Percentiles rank a stretch among this genome's conserved stretches.
These are phyloP conservation scores for Lasaia peninsularis DNA, from an alignment of 1,140 invertebrate genomes.

Conservation along the genomic window DNA sequence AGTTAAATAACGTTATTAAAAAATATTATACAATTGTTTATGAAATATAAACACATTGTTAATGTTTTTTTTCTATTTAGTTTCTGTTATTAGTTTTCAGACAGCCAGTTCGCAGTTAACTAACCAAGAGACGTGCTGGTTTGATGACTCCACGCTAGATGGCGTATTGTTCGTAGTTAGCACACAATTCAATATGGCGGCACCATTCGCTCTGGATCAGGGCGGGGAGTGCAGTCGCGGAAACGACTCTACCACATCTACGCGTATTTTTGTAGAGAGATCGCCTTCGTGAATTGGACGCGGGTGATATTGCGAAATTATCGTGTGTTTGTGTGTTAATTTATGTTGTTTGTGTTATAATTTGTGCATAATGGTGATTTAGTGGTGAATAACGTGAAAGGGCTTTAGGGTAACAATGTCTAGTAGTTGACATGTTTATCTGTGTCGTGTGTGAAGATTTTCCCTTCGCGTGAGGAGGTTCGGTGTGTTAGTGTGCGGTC, in stretches of 20 bases:
- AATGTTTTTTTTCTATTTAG: background rate
- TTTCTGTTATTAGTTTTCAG: background rate
- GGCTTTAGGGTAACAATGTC: constrained; percentile 75
- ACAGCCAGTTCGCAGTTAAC: background rate
- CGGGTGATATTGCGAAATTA: constrained; percentile 68
- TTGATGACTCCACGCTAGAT: constrained; percentile 48
- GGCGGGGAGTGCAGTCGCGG: constrained; percentile 72
- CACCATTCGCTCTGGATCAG: constrained; percentile 72
- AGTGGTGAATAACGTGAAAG: constrained; percentile 71
- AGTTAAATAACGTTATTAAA: background rate
- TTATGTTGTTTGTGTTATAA: constrained; percentile 66
- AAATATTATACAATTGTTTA: background rate
- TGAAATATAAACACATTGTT: background rate
- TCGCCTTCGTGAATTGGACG: constrained; percentile 64
- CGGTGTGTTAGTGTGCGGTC: constrained; percentile 60
- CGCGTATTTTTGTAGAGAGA: constrained; percentile 68
- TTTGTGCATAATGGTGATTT: constrained; percentile 64
- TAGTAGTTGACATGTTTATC: constrained; percentile 77
- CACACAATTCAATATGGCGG: constrained; percentile 71
- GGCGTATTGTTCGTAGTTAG: constrained; percentile 39
- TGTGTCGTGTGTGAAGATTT: constrained; percentile 77
- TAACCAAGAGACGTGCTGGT: constrained; percentile 11
- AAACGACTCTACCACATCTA: constrained; percentile 67
- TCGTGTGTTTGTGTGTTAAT: constrained; percentile 66
- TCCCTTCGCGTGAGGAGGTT: constrained; percentile 74